These are phyloP conservation scores for Leguminivora glycinivorella DNA, from an alignment of 1,140 invertebrate genomes.

Conservation along the genomic window DNA sequence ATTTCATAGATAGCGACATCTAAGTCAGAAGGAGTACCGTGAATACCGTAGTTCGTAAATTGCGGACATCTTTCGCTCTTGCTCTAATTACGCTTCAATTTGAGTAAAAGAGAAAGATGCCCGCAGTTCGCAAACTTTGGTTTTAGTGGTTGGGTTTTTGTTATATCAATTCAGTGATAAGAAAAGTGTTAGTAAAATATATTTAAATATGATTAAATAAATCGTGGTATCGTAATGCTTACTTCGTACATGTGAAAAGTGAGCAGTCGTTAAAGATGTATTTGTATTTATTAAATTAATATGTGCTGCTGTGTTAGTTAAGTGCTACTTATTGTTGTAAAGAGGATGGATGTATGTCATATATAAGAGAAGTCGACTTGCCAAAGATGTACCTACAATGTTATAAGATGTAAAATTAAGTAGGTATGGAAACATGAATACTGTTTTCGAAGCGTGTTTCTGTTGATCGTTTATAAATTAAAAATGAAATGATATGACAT, in stretches of 20 bases:
- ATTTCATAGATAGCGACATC: no score
- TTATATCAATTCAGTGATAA: no score
- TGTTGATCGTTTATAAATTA: constrained; percentile 72
- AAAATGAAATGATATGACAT: constrained; percentile 37
- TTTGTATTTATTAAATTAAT: constrained; percentile 23
- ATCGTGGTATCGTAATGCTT: background rate
- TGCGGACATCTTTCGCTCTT: no score
- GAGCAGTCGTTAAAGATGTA: constrained; percentile 13
- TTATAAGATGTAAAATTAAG: constrained; percentile 46
- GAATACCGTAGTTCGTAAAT: no score
- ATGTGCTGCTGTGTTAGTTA: constrained; percentile 23
- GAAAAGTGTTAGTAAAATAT: background rate
- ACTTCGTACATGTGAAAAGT: background rate
- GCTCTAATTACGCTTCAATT: no score
- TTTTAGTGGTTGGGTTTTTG: no score
- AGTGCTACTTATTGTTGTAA: constrained; percentile 5
- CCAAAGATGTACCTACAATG: constrained; percentile 70
- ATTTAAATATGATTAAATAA: background rate
- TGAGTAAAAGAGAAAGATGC: no score
- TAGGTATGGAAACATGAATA: constrained; percentile 36
- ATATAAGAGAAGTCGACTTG: constrained; percentile 58
- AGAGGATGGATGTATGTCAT: constrained; percentile 22
- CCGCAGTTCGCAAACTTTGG: no score
- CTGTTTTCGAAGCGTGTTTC: constrained; percentile 54
- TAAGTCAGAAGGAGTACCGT: no score